Conservation (phyloP, 53 echinoderm and acorn worm species). For the Echinarachnius parma region DNA sequence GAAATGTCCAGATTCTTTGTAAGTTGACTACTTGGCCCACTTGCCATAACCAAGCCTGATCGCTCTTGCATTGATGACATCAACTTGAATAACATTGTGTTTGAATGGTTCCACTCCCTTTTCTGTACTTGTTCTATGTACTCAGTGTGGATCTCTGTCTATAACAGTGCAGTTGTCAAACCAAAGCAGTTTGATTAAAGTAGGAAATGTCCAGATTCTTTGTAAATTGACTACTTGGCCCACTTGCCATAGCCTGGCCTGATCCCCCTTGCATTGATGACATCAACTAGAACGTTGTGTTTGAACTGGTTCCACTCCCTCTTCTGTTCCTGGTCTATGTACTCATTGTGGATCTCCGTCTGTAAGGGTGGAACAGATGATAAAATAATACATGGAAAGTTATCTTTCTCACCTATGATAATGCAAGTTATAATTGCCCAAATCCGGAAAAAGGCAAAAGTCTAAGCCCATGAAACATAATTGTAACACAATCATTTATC, state of each 20-base stretch:
- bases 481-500: too few relatives aligned
- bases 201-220: too few relatives aligned
- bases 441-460: too few relatives aligned
- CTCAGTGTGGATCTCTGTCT: conserved; percentile 82
- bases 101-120: conserved; percentile 91
- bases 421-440: too few relatives aligned
- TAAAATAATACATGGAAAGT: not conserved
- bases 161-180: too few relatives aligned
- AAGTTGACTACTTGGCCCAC: too few relatives aligned
- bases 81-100: conserved; percentile 70
- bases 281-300: conserved; percentile 81
- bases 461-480: too few relatives aligned
- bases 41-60: too few relatives aligned
- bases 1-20: too few relatives aligned
- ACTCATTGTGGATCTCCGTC: conserved; percentile 90
- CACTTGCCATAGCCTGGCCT: conserved; percentile 95
- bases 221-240: conserved; percentile 92
- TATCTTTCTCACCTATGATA: conserved; percentile 24
- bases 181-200: not conserved
- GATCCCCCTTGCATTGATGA: conserved; percentile 80
- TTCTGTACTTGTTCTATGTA: conserved; percentile 78
- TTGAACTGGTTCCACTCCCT: conserved; percentile 98
- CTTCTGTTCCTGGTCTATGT: conserved; percentile 92
- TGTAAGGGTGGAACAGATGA: conserved; percentile 29
- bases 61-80: conserved; percentile 75